phyloP scores from a whole-genome alignment of 2,888 invertebrate species.

The Macrostomum cliftonense region DNA sequence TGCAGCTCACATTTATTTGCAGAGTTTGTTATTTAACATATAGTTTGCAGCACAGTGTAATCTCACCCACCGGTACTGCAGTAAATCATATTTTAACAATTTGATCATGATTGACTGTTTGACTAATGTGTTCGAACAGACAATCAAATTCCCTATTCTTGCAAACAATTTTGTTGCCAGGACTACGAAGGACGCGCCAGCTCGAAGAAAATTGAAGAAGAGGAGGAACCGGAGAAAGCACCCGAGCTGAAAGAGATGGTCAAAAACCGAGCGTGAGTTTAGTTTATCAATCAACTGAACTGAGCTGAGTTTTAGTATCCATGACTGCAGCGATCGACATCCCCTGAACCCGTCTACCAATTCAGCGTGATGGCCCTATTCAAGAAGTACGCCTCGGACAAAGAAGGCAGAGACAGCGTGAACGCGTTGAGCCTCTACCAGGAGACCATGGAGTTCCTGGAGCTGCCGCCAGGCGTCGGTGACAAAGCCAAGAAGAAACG shows the following conservation, averaged over 20 bases:
- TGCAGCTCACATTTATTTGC: no score
- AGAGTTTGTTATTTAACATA: no score
- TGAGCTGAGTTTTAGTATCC: neutral
- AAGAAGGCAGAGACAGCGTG: constrained; percentile 21
- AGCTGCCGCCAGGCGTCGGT: neutral
- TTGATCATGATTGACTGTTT: no score
- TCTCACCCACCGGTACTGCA: no score
- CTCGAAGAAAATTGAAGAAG: constrained; percentile 10
- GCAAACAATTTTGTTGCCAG: neutral
- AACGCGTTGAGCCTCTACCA: constrained; percentile 24
- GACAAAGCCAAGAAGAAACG: constrained; percentile 18
- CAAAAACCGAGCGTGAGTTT: constrained; percentile 1
- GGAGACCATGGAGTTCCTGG: constrained; percentile 25
- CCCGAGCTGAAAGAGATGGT: constrained; percentile 4
- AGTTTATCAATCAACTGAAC: neutral
- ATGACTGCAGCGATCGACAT: no score
- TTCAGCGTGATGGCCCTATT: constrained; percentile 30
- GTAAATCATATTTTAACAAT: no score
- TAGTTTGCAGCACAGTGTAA: no score
- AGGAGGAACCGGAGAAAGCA: constrained; percentile 8
- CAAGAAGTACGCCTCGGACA: constrained; percentile 27
- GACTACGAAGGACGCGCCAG: constrained; percentile 8
- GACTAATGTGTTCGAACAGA: no score
- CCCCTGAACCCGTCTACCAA: no score
- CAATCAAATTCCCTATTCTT: no score